These are phyloP conservation scores for Pterostichus madidus DNA, from an alignment of 2,888 invertebrate species.

Conservation along the genomic window DNA sequence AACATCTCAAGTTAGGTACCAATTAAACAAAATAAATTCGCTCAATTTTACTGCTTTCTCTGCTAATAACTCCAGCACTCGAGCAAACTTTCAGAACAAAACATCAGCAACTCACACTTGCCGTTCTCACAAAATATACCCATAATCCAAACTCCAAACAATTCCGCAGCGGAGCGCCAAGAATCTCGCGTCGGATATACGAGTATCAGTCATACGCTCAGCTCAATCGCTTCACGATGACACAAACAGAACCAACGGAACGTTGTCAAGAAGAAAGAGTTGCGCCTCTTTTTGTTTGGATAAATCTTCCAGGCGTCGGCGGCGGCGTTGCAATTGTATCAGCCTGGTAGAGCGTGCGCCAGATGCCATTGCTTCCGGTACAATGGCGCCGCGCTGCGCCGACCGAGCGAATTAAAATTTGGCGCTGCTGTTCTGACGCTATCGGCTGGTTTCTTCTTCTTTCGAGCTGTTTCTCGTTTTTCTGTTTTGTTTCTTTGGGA, in stretches of 20 bases:
- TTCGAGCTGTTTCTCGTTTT: conserved; percentile 32
- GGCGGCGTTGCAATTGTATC: conserved; percentile 67
- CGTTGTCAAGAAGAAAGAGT: conserved; percentile 14
- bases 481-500: conserved; percentile 46
- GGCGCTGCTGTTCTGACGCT: conserved; percentile 56
- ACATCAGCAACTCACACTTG: conserved; percentile 4
- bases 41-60: conserved; percentile 10
- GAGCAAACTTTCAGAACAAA: conserved; percentile 15
- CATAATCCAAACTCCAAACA: conserved; percentile 35
- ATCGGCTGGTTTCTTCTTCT: conserved; percentile 20
- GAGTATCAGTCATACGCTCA: conserved; percentile 42
- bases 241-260: conserved; percentile 35
- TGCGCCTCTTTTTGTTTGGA: conserved; percentile 25
- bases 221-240: conserved; percentile 27
- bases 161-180: neutral
- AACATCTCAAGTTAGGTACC: conserved; percentile 34
- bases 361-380: conserved; percentile 70
- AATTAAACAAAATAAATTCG: conserved; percentile 46
- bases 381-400: conserved; percentile 68
- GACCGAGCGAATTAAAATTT: conserved; percentile 70
- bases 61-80: conserved; percentile 27
- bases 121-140: conserved; percentile 33
- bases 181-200: neutral
- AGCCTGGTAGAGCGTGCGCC: conserved; percentile 68
- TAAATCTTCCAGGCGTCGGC: neutral